Conservation (phyloP, 2,113 vertebrate genomes). For the Acanthisitta chloris region DNA sequence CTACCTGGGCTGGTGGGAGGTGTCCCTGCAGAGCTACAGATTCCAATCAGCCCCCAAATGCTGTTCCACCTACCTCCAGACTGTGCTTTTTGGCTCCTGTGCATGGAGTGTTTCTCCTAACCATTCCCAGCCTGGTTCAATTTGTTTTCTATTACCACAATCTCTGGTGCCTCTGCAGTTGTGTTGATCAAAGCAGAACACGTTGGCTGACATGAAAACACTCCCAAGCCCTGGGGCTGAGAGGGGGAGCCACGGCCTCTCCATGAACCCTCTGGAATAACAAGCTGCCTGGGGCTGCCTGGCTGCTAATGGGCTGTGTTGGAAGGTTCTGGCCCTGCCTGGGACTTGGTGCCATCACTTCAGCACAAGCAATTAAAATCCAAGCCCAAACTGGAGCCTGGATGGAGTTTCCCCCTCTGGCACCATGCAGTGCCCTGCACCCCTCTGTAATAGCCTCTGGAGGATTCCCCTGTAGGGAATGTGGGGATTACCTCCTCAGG, state of each 20-base stretch:
- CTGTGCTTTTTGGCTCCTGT: background rate
- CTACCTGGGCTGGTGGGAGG: too few species aligned
- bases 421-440: fast-evolving
- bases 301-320: background rate
- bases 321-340: background rate
- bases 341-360: background rate
- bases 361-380: background rate
- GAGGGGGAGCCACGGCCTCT: background rate
- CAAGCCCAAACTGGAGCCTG: background rate
- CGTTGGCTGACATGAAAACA: background rate
- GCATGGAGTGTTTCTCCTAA: background rate
- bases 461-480: background rate
- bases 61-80: too few species aligned
- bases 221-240: background rate
- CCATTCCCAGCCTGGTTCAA: slow-evolving; percentile 1
- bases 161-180: background rate
- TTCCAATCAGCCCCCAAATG: too few species aligned
- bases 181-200: slow-evolving; percentile 30
- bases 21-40: too few species aligned
- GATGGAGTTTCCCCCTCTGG: background rate
- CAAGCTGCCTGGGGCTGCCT: background rate
- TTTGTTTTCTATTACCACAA: slow-evolving; percentile 7
- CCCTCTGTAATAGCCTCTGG: background rate
- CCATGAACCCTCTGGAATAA: background rate
- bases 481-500: background rate